phyloP scores from a whole-genome alignment of 37 sponge, comb jelly and placozoan genomes.

The Halisarca cf. caerulea region DNA sequence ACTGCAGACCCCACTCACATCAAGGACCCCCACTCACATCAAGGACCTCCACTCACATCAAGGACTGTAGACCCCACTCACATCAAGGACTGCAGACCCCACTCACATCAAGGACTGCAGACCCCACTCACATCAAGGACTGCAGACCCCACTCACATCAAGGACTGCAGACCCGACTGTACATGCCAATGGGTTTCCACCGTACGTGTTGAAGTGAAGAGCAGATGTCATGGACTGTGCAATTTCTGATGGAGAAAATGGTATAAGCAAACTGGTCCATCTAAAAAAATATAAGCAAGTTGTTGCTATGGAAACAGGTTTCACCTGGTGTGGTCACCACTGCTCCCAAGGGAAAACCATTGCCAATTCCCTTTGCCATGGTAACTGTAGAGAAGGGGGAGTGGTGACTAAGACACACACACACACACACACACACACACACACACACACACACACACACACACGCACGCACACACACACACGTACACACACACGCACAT shows the following conservation, averaged over 20 bases:
- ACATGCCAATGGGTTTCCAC: constrained; percentile 94
- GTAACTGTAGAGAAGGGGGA: constrained; percentile 54
- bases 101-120: too few species aligned
- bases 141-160: constrained; percentile 57
- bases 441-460: too few species aligned
- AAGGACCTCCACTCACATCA: neutral
- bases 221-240: constrained; percentile 68
- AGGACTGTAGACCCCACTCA: neutral
- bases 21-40: too few species aligned
- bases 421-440: too few species aligned
- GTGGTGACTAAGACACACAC: neutral
- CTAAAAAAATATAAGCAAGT: neutral
- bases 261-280: neutral
- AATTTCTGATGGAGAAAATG: constrained; percentile 60
- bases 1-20: too few species aligned
- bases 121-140: too few species aligned
- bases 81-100: neutral
- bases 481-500: too few species aligned
- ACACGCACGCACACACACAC: too few species aligned
- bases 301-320: neutral
- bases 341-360: constrained; percentile 93
- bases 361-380: constrained; percentile 92
- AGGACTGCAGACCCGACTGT: constrained; percentile 86
- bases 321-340: constrained; percentile 87
- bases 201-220: constrained; percentile 94